Percentiles rank a stretch among this genome's conserved stretches.
phyloP scores from a whole-genome alignment of 2,113 vertebrate genomes.

The human region DNA sequence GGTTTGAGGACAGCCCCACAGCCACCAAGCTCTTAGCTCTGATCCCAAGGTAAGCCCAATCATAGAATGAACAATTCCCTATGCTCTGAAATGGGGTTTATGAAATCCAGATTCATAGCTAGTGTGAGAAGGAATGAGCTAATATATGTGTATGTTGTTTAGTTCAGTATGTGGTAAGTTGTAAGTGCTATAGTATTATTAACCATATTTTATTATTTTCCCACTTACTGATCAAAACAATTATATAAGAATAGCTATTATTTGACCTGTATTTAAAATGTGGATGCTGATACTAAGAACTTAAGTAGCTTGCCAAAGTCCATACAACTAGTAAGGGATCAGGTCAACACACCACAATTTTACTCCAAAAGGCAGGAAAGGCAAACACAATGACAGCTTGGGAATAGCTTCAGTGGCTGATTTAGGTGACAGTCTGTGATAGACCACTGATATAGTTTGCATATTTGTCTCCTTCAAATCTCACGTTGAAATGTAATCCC shows the following conservation, averaged over 20 bases:
- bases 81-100: background rate
- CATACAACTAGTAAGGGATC: background rate
- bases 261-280: background rate
- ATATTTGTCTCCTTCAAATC: no score
- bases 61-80: background rate
- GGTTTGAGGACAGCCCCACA: background rate
- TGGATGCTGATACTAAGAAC: background rate
- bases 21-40: background rate
- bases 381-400: no score
- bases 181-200: background rate
- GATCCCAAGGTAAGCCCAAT: background rate
- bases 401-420: accelerated
- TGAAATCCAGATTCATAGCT: background rate
- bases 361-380: background rate
- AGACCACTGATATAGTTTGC: no score
- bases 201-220: background rate
- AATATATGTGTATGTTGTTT: background rate
- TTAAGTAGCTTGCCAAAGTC: background rate
- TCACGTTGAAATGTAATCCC: no score
- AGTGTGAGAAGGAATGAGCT: background rate
- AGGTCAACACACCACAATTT: background rate
- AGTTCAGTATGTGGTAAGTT: background rate
- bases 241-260: background rate
- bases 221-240: background rate
- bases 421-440: background rate